Conservation (phyloP, 2,888 invertebrate genomes). For the Ligdia adustata region DNA sequence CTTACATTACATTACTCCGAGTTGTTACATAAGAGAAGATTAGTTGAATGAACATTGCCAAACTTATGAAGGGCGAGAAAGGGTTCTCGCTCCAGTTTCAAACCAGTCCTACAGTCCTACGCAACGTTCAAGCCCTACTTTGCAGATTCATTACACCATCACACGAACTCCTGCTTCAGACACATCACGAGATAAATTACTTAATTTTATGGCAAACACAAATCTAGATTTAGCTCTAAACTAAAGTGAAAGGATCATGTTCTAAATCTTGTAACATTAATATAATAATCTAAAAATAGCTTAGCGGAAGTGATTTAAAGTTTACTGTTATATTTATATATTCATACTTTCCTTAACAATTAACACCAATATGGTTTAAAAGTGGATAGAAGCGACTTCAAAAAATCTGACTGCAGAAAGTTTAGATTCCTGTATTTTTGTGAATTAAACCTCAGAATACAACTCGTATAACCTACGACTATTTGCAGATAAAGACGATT, state of each 20-base stretch:
- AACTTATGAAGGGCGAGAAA: constrained; percentile 13
- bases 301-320: background rate
- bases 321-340: background rate
- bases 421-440: too few species aligned
- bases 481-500: too few species aligned
- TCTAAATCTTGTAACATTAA: background rate
- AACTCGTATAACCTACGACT: too few species aligned
- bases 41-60: constrained; percentile 1
- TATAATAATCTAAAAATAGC: background rate
- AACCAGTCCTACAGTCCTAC: constrained; percentile 2
- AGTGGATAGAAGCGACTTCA: too few species aligned
- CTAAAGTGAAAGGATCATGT: constrained; percentile 9
- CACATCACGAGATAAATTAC: background rate
- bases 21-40: too few species aligned
- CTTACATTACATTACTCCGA: too few species aligned
- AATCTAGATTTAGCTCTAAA: background rate
- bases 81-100: constrained; percentile 4
- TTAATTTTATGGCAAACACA: background rate
- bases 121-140: too few species aligned
- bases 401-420: too few species aligned
- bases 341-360: too few species aligned
- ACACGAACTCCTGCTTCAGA: background rate
- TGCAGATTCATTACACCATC: constrained; percentile 1
- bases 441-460: too few species aligned
- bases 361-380: too few species aligned